A percentile compares a stretch with the other conserved stretches of the same genome.
phyloP scores from a whole-genome alignment of 2,113 vertebrate species.

The Connochaetes taurinus region DNA sequence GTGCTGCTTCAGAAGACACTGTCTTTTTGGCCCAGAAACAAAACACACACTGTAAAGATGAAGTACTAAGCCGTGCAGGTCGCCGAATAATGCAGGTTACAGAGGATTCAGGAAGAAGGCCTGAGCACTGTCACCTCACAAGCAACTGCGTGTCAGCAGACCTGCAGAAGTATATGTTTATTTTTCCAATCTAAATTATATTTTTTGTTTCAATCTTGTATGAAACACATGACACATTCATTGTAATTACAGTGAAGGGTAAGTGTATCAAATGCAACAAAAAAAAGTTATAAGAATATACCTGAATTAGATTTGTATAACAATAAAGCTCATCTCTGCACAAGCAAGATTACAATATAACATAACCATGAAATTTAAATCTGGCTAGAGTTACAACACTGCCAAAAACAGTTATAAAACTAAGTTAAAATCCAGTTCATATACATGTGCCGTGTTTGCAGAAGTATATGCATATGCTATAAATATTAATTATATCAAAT shows the following conservation, averaged over 20 bases:
- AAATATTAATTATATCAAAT: background rate
- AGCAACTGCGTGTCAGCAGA: conserved; percentile 54
- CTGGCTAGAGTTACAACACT: background rate
- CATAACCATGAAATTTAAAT: background rate
- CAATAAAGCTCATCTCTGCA: background rate
- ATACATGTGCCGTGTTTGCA: background rate
- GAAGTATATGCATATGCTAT: background rate
- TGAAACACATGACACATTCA: background rate
- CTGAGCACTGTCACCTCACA: conserved; percentile 34
- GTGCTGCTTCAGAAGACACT: conserved; percentile 27
- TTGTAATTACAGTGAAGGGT: background rate
- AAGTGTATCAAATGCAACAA: background rate
- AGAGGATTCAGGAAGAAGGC: conserved; percentile 57
- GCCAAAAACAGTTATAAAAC: background rate
- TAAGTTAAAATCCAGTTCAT: background rate
- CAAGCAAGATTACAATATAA: background rate
- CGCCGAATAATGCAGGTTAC: conserved; percentile 57
- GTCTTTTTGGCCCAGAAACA: conserved; percentile 31
- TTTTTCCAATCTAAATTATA: conserved; percentile 13
- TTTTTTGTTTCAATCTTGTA: conserved; percentile 30
- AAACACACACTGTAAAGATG: conserved; percentile 15
- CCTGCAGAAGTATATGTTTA: conserved; percentile 65
- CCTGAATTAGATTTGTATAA: background rate
- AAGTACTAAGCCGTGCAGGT: conserved; percentile 49
- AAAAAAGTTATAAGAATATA: background rate